These are phyloP conservation scores for Spodoptera litura DNA, from an alignment of 1,140 invertebrate species.

Conservation along the genomic window DNA sequence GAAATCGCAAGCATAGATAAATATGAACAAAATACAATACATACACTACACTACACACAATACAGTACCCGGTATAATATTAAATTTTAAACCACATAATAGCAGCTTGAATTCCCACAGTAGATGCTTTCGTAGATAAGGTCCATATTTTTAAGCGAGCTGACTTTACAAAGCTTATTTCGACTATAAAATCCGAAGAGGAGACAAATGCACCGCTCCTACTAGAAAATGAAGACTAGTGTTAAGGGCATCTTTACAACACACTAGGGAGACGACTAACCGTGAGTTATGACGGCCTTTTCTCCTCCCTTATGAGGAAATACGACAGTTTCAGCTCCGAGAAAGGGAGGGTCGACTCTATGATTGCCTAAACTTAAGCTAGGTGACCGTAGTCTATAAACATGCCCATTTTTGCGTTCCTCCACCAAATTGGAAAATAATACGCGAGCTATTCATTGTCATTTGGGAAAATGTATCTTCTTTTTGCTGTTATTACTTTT, in stretches of 20 bases:
- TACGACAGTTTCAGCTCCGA: conserved; percentile 79
- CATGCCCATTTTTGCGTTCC: conserved; percentile 42
- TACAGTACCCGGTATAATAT: not conserved
- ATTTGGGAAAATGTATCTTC: conserved; percentile 27
- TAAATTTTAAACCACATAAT: conserved; percentile 16
- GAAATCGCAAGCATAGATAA: too few relatives aligned
- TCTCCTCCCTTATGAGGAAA: conserved; percentile 84
- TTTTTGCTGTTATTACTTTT: not conserved
- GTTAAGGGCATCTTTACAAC: conserved; percentile 84
- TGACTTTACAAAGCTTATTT: conserved; percentile 37
- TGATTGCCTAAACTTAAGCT: conserved; percentile 74
- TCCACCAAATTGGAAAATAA: conserved; percentile 26
- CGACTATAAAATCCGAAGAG: conserved; percentile 51
- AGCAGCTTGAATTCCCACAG: not conserved
- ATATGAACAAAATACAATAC: too few relatives aligned
- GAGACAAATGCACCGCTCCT: conserved; percentile 68
- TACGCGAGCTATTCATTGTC: conserved; percentile 21
- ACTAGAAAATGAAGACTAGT: conserved; percentile 83
- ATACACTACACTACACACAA: too few relatives aligned
- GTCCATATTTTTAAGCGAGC: conserved; percentile 25
- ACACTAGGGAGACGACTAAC: conserved; percentile 79
- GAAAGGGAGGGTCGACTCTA: conserved; percentile 69
- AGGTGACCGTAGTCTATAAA: conserved; percentile 58
- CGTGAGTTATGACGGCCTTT: conserved; percentile 81
- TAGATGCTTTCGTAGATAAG: conserved; percentile 28